Conservation (phyloP, 2,797 vertebrate species). For the Pristis pectinata region DNA sequence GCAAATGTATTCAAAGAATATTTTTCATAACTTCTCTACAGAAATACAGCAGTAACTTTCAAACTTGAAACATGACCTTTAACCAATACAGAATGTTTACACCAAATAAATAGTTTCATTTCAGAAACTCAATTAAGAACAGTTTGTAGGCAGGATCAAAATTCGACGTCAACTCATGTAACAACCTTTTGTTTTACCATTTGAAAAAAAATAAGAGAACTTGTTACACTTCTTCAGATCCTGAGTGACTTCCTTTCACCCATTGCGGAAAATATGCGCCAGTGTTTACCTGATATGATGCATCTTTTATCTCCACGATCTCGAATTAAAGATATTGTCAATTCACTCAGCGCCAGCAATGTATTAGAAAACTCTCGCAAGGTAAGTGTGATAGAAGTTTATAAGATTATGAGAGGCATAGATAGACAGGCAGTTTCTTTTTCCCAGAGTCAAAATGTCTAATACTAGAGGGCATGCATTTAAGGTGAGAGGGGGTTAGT, state of each 20-base stretch:
- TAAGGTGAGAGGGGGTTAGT: too few species aligned
- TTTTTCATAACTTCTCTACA: not conserved
- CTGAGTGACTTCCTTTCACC: slow-evolving; percentile 77
- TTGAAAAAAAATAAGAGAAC: not conserved
- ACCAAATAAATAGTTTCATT: not conserved
- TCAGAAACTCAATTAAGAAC: not conserved
- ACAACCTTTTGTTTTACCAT: not conserved
- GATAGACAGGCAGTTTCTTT: too few species aligned
- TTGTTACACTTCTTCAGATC: slow-evolving; percentile 55
- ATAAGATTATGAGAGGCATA: too few species aligned
- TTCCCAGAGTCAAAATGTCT: too few species aligned
- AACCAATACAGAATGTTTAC: not conserved
- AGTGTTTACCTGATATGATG: slow-evolving; percentile 70
- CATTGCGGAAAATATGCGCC: slow-evolving; percentile 70
- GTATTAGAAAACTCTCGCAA: slow-evolving; percentile 59
- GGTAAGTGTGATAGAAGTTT: slow-evolving; percentile 50
- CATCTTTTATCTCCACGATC: slow-evolving; percentile 64
- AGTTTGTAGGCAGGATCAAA: not conserved
- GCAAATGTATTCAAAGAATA: not conserved
- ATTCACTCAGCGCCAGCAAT: slow-evolving; percentile 53
- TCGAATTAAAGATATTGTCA: slow-evolving; percentile 68
- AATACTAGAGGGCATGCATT: too few species aligned
- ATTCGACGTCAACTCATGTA: not conserved
- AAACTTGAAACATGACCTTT: not conserved
- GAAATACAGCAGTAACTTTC: not conserved